Conservation (phyloP, 2,113 vertebrate genomes). For the Bombycilla garrulus region DNA sequence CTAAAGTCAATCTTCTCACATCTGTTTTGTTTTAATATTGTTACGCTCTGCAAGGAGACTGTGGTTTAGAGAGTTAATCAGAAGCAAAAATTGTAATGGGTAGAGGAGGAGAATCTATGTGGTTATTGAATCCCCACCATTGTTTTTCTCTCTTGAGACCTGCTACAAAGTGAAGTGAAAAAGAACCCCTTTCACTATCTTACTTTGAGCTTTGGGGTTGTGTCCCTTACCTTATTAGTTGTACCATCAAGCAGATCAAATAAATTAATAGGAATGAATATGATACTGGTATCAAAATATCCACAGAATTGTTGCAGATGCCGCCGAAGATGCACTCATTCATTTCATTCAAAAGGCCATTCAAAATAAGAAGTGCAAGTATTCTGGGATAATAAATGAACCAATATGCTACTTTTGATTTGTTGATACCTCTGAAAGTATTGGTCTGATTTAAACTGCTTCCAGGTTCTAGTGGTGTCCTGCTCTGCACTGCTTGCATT, state of each 20-base stretch:
- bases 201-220: neutral
- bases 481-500: neutral
- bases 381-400: neutral
- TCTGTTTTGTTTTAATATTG: conserved; percentile 40
- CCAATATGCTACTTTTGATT: neutral
- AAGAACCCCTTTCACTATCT: neutral
- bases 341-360: neutral
- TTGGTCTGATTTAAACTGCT: neutral
- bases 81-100: neutral
- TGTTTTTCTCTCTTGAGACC: neutral
- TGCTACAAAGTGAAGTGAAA: neutral
- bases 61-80: neutral
- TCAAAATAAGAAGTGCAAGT: neutral
- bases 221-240: neutral
- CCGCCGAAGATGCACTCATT: neutral
- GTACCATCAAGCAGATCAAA: neutral
- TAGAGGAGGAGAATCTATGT: neutral
- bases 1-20: neutral
- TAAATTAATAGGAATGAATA: neutral
- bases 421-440: neutral
- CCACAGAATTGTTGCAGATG: neutral
- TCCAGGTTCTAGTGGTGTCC: neutral
- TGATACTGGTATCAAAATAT: neutral
- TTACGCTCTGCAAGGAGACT: neutral
- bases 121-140: neutral